Evolutionary conservation across 1,140 invertebrate species (phyloP).

Genomic region (Phymastichus coffea): DNA sequence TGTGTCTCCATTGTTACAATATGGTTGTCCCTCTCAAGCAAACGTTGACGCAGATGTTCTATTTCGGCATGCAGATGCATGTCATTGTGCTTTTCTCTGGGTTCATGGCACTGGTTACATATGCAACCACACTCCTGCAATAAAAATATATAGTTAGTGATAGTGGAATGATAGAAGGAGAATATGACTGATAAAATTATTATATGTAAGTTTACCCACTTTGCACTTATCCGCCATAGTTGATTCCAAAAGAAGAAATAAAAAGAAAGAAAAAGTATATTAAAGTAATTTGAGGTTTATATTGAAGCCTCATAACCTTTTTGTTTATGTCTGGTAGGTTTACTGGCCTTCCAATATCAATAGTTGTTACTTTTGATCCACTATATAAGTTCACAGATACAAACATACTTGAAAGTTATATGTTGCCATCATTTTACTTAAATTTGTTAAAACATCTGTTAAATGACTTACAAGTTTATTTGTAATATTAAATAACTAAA

Average conservation of each 20-base stretch:
- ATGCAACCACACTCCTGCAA: slow-evolving; percentile 62
- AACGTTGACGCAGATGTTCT: slow-evolving; percentile 78
- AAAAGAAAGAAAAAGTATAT: slow-evolving; percentile 38
- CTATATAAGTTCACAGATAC: too few species aligned
- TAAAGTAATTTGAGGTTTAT: slow-evolving; percentile 29
- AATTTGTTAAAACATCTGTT: too few species aligned
- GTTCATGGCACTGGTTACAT: slow-evolving; percentile 54
- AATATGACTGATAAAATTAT: not conserved
- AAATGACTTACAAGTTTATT: too few species aligned
- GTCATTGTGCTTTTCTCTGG: slow-evolving; percentile 53
- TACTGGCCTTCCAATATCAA: too few species aligned
- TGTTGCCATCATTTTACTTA: too few species aligned
- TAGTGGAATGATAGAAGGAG: not conserved
- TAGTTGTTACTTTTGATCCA: too few species aligned
- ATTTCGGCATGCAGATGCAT: slow-evolving; percentile 83
- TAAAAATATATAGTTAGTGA: not conserved
- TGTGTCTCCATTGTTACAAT: slow-evolving; percentile 83
- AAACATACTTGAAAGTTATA: too few species aligned
- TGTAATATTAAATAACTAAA: too few species aligned
- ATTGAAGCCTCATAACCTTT: slow-evolving; percentile 44
- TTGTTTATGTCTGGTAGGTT: not conserved
- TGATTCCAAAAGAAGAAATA: slow-evolving; percentile 20
- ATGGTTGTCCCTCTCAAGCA: slow-evolving; percentile 78
- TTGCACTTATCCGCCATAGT: slow-evolving; percentile 47
- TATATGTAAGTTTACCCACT: slow-evolving; percentile 31